phyloP scores from a whole-genome alignment of 1,140 invertebrate genomes.

The Megalonaias nervosa region DNA sequence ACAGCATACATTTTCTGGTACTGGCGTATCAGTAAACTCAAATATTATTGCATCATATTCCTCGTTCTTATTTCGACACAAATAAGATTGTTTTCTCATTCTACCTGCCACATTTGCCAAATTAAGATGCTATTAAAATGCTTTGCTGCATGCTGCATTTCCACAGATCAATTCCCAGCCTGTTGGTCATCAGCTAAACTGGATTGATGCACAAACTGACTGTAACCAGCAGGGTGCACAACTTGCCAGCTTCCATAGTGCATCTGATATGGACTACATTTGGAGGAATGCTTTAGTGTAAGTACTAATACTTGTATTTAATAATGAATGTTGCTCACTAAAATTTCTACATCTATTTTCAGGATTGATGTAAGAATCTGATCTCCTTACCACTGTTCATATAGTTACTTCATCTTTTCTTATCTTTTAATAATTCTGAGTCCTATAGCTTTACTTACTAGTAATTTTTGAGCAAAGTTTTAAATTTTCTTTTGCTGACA shows the following conservation, averaged over 20 bases:
- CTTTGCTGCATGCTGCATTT: too few species aligned
- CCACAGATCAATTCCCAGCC: slow-evolving; percentile 35
- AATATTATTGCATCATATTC: too few species aligned
- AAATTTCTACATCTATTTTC: background rate
- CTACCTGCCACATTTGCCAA: too few species aligned
- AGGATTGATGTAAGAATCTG: background rate
- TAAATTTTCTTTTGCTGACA: too few species aligned
- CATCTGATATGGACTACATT: slow-evolving; percentile 35
- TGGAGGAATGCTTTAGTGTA: slow-evolving; percentile 40
- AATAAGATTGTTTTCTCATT: background rate
- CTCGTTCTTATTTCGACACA: background rate
- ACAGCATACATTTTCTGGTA: too few species aligned
- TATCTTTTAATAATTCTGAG: too few species aligned
- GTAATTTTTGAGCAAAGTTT: too few species aligned
- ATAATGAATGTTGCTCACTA: background rate
- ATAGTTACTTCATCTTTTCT: too few species aligned
- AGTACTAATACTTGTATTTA: slow-evolving; percentile 3
- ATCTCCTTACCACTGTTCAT: too few species aligned
- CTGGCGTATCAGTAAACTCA: too few species aligned
- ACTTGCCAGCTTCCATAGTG: slow-evolving; percentile 54
- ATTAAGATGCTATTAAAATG: too few species aligned
- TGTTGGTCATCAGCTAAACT: slow-evolving; percentile 19
- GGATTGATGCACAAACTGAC: slow-evolving; percentile 47
- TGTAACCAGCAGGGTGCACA: slow-evolving; percentile 47
- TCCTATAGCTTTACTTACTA: too few species aligned